A percentile compares a stretch with the other conserved stretches of the same genome.
Evolutionary conservation across 2,113 vertebrate genomes (phyloP).

Genomic region (Bos javanicus): DNA sequence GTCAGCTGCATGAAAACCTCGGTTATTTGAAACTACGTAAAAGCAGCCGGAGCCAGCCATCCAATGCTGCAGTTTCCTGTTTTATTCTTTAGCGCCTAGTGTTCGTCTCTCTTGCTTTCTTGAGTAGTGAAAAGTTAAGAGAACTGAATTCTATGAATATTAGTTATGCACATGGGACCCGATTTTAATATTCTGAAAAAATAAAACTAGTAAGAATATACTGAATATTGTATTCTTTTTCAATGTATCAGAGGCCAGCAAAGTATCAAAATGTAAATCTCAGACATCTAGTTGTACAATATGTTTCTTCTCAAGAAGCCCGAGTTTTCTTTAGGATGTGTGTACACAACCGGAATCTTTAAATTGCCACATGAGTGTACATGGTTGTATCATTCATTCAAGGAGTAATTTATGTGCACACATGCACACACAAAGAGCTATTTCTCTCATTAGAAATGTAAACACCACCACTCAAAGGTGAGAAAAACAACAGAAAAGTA

Average conservation of each 20-base stretch:
- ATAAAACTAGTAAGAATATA: conserved; percentile 37
- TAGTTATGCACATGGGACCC: background rate
- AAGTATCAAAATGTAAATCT: conserved; percentile 42
- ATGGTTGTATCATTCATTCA: background rate
- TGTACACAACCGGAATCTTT: background rate
- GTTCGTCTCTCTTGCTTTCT: conserved; percentile 29
- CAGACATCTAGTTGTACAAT: background rate
- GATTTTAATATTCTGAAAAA: conserved; percentile 56
- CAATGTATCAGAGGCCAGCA: background rate
- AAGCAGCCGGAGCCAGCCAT: conserved; percentile 24
- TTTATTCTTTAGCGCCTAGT: conserved; percentile 50
- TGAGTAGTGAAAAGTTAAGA: conserved; percentile 29
- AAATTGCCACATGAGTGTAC: background rate
- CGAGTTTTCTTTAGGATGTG: background rate
- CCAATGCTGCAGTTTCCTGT: background rate
- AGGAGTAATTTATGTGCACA: background rate
- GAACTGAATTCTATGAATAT: conserved; percentile 44
- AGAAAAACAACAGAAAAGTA: background rate
- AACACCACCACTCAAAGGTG: background rate
- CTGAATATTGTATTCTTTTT: conserved; percentile 40
- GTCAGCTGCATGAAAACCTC: conserved; percentile 21
- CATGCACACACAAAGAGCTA: background rate
- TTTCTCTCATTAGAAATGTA: background rate
- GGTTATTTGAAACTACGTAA: conserved; percentile 51
- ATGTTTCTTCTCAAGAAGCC: background rate